These are phyloP conservation scores for Latrodectus elegans DNA, from an alignment of 2,888 invertebrate genomes.

Conservation along the genomic window DNA sequence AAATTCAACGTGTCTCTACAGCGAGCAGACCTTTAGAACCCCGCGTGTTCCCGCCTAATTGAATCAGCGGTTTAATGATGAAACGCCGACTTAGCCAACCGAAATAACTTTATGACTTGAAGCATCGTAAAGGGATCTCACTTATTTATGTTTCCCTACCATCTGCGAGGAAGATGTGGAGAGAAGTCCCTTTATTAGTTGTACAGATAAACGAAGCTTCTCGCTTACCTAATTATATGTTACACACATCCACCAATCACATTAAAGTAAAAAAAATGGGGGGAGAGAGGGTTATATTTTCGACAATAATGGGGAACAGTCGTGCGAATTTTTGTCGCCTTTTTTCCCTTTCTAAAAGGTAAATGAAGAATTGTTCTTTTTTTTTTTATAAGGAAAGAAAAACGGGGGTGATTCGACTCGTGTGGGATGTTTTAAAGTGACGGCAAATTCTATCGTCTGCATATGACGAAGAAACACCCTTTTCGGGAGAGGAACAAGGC, in stretches of 20 bases:
- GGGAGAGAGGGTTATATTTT: too few species aligned
- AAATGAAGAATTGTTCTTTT: not conserved
- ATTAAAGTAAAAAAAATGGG: too few species aligned
- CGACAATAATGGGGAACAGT: too few species aligned
- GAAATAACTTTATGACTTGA: not conserved
- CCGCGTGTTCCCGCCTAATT: too few species aligned
- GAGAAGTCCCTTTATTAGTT: not conserved
- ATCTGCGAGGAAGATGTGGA: not conserved
- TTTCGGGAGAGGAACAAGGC: constrained; percentile 7
- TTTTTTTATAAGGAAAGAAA: not conserved
- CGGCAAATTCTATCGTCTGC: not conserved
- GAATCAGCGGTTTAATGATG: too few species aligned
- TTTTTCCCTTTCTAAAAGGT: too few species aligned
- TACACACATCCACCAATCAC: not conserved
- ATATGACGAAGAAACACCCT: not conserved
- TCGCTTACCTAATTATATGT: not conserved
- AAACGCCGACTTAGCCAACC: not conserved
- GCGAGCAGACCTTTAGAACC: too few species aligned
- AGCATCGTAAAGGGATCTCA: not conserved
- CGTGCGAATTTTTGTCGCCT: too few species aligned
- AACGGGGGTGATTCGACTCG: not conserved
- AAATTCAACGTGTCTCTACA: too few species aligned
- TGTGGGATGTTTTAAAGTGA: not conserved
- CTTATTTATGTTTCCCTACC: constrained; percentile 3
- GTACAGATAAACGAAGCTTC: not conserved